Base-by-base conservation (phyloP, 1,140 invertebrate species). In the Rhizoglyphus robini region DNA sequence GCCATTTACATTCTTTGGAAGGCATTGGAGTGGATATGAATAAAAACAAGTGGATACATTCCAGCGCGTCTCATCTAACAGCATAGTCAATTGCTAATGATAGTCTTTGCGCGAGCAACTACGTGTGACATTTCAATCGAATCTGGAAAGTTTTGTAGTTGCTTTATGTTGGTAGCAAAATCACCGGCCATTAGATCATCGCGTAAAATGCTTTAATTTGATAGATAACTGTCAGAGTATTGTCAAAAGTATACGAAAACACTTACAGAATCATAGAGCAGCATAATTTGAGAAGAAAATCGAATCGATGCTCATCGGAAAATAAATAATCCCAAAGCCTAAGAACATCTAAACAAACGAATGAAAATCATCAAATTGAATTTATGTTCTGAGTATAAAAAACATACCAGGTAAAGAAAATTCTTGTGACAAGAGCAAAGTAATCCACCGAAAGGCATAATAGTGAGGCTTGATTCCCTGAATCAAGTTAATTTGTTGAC, bases 391-490 rank as follows among this genome's bases (percentile, higher is more conserved):
- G 51, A 58, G 25, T 18, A 1, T n/a, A 18, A 25, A 18, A 64
- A 5, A 34, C 8, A 63, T 48, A 74, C 72, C 73, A 1, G 95
- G 95, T 65, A 98, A 78, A 32, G 89, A 86, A 79, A 98, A 98
- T 77, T 99, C 95, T 81, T 99, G 96, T 25, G 92, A 96, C 1
- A 99, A 78, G 27, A 99, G 76, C n/a, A 99, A 77, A 0, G 92
- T 96, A 18, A 99, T 79, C 95, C 95, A 99, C 73, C 91, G 88
- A 76, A 96, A 97, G 73, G 88, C 90, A 73, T 91, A 99, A 77
- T 91, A 98, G 76, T 97, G 91, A 0, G 93, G 92, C 72, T 86
- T 85, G 1, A 99, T 78, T 72, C 93, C 88, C 72, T 93, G 86
- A 61, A 75, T 67, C 48, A 82, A 80, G 65, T 86, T 81, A 4